Percentiles rank a stretch among this genome's conserved stretches.
Evolutionary conservation across 2,797 vertebrate species (phyloP).

Genomic region (Peromyscus attwateri): DNA sequence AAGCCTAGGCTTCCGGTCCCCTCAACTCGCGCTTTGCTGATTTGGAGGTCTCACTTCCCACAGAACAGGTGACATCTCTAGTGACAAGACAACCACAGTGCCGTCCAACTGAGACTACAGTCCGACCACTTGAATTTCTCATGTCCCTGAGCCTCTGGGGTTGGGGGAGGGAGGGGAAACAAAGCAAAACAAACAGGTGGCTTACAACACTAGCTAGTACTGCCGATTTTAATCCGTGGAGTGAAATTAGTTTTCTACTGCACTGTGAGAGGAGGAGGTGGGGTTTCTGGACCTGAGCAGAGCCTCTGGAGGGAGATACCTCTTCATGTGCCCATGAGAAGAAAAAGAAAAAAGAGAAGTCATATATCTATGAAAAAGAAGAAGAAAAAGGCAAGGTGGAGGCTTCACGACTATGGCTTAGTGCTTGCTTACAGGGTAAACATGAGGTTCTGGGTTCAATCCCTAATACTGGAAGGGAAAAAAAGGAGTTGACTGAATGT

Average conservation of each 20-base stretch:
- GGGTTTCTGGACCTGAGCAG: neutral
- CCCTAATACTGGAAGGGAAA: neutral
- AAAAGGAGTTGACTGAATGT: too few relatives aligned
- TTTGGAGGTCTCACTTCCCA: neutral
- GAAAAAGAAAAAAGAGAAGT: neutral
- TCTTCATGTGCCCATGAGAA: neutral
- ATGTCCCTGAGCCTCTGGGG: neutral
- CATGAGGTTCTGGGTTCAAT: neutral
- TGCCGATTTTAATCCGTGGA: neutral
- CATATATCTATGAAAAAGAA: neutral
- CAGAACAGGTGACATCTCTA: neutral
- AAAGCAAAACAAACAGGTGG: neutral
- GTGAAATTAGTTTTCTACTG: neutral
- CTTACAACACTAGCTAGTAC: neutral
- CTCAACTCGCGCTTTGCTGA: neutral
- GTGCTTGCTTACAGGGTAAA: neutral
- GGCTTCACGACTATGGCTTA: neutral
- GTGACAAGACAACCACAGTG: neutral
- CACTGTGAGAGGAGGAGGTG: neutral
- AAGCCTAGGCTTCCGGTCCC: neutral
- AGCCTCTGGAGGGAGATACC: neutral
- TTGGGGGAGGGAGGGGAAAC: rapidly evolving
- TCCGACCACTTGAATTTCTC: neutral
- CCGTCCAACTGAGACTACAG: neutral
- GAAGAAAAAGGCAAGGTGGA: neutral